A percentile compares a stretch with the other conserved stretches of the same genome.
Conservation (phyloP, 2,113 vertebrate species). For the Copsychus sechellarum region DNA sequence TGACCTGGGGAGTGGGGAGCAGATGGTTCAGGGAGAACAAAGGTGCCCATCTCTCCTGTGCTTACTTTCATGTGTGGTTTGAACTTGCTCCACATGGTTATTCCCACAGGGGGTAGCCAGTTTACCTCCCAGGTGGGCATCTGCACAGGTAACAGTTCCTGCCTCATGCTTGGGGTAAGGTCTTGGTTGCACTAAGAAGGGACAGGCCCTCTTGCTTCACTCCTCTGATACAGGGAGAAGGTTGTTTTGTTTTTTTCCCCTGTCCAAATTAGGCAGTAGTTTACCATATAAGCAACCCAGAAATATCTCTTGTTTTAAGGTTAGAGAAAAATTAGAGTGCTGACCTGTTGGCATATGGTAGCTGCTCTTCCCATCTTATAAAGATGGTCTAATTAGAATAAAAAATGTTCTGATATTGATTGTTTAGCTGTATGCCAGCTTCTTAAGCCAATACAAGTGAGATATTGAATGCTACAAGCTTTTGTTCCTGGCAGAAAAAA, state of each 20-base stretch:
- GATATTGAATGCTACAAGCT: not conserved
- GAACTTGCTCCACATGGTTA: not conserved
- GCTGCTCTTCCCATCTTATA: not conserved
- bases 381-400: not conserved
- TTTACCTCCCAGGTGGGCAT: not conserved
- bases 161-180: not conserved
- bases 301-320: not conserved
- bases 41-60: not conserved
- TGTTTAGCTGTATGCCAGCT: not conserved
- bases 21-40: not conserved
- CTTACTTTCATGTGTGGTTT: not conserved
- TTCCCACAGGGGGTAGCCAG: not conserved
- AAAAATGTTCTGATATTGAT: not conserved
- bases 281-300: not conserved
- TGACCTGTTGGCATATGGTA: not conserved
- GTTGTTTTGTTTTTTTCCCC: not conserved
- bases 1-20: not conserved
- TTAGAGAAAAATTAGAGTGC: not conserved
- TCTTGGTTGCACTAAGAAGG: not conserved
- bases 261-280: not conserved
- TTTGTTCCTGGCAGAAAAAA: not conserved
- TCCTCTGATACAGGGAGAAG: not conserved
- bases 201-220: not conserved
- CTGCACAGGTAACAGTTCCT: not conserved
- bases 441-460: not conserved